A percentile compares a stretch with the other conserved stretches of the same genome.
These are phyloP conservation scores for Abrostola triplasia DNA, from an alignment of 2,888 invertebrate genomes.

Conservation along the genomic window DNA sequence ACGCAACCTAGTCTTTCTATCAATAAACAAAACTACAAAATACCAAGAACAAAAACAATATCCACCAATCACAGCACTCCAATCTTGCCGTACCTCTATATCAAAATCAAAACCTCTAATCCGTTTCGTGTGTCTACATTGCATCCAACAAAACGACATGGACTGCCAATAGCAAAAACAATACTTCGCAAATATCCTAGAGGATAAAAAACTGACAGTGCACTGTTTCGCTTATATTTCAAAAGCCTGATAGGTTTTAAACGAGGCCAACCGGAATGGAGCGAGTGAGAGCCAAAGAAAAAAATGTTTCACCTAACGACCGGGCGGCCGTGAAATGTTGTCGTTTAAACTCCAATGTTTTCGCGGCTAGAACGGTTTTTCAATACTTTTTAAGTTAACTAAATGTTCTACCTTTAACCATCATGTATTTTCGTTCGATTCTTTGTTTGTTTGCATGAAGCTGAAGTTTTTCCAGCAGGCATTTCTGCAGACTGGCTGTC, in stretches of 20 bases:
- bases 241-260: constrained; percentile 57
- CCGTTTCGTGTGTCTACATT: not conserved
- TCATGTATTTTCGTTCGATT: no score
- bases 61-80: not conserved
- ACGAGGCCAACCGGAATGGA: constrained; percentile 51
- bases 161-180: constrained; percentile 38
- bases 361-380: constrained; percentile 36
- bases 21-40: no score
- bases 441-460: no score
- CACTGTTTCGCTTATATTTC: constrained; percentile 50
- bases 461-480: no score
- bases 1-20: no score
- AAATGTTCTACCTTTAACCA: not conserved
- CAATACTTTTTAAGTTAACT: constrained; percentile 24
- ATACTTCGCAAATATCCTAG: constrained; percentile 32
- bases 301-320: constrained; percentile 54
- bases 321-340: constrained; percentile 55
- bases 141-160: constrained; percentile 3
- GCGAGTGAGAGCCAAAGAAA: constrained; percentile 40
- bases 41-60: no score
- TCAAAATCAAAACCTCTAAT: not conserved
- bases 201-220: constrained; percentile 34
- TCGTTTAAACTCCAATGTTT: constrained; percentile 52
- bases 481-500: no score
- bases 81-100: not conserved